Percentiles rank a stretch among this genome's conserved stretches.
phyloP scores from a whole-genome alignment of 2,113 vertebrate genomes.

The Brachypteracias leptosomus region DNA sequence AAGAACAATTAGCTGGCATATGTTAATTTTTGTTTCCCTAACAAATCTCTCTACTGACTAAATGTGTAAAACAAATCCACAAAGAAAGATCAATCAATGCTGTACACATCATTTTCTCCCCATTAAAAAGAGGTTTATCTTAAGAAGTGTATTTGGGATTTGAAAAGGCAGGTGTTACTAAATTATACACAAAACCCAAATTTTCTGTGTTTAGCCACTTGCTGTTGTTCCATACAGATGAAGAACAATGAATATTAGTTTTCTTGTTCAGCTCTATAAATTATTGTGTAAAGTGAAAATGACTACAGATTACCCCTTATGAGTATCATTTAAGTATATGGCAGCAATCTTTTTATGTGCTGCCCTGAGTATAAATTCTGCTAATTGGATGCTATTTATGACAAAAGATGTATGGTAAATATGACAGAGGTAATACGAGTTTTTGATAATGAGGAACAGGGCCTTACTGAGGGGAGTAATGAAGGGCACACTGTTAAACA shows the following conservation, averaged over 20 bases:
- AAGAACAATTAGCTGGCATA: slow-evolving; percentile 92
- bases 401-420: slow-evolving; percentile 87
- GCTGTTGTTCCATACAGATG: slow-evolving; percentile 51
- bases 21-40: slow-evolving; percentile 92
- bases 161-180: slow-evolving; percentile 80
- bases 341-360: slow-evolving; percentile 76
- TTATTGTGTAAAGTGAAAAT: slow-evolving; percentile 63
- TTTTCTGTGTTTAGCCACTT: slow-evolving; percentile 66
- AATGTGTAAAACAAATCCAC: slow-evolving; percentile 90
- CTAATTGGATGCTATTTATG: slow-evolving; percentile 87
- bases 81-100: slow-evolving; percentile 90
- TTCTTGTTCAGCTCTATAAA: slow-evolving; percentile 65
- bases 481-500: slow-evolving; percentile 81
- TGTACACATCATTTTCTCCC: slow-evolving; percentile 83
- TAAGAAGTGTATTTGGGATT: slow-evolving; percentile 81
- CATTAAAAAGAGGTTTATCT: slow-evolving; percentile 83
- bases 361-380: slow-evolving; percentile 78
- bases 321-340: slow-evolving; percentile 71
- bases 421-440: slow-evolving; percentile 81
- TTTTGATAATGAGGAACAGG: slow-evolving; percentile 80
- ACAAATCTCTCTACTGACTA: slow-evolving; percentile 89
- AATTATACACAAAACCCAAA: slow-evolving; percentile 70
- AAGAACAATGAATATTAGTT: slow-evolving; percentile 66
- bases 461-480: slow-evolving; percentile 75
- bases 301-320: slow-evolving; percentile 64